A percentile compares a stretch with the other conserved stretches of the same genome.
Conservation (phyloP, 2,888 invertebrate genomes). For the Tiliacea aurago region DNA sequence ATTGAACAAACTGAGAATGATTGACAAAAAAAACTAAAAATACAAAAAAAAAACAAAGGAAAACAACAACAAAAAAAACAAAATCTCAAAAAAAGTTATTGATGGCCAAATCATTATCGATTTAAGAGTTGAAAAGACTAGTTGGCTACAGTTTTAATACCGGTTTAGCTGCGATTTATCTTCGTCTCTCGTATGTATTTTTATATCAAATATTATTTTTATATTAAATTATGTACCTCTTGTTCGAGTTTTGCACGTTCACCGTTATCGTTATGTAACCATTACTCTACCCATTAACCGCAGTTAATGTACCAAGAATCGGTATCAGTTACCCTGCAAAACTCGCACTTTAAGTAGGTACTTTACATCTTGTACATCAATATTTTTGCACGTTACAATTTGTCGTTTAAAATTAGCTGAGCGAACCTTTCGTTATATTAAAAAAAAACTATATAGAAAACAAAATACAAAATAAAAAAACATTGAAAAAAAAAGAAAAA, state of each 20-base stretch:
- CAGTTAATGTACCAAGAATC: neutral
- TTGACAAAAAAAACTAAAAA: neutral
- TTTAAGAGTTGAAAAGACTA: neutral
- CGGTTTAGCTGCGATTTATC: slow-evolving; percentile 9
- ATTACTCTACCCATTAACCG: neutral
- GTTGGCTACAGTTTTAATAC: neutral
- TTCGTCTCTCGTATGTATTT: slow-evolving; percentile 3
- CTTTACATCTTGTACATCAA: neutral
- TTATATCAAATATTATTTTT: slow-evolving; percentile 3
- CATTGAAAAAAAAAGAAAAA: neutral
- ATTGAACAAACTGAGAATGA: neutral
- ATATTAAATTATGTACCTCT: too few species aligned
- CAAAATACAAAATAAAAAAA: neutral
- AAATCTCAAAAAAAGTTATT: neutral
- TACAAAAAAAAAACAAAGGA: neutral
- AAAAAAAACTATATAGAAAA: neutral
- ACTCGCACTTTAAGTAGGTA: neutral
- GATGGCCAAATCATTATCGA: slow-evolving; percentile 1
- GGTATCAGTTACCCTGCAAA: neutral
- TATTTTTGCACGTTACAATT: slow-evolving; percentile 3
- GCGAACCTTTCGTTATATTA: neutral
- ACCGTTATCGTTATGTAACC: neutral
- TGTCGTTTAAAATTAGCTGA: slow-evolving; percentile 10
- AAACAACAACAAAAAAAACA: neutral
- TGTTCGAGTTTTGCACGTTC: slow-evolving; percentile 1